phyloP scores from a whole-genome alignment of 2,797 vertebrate species.

The Gymnoscopelus microlampas region DNA sequence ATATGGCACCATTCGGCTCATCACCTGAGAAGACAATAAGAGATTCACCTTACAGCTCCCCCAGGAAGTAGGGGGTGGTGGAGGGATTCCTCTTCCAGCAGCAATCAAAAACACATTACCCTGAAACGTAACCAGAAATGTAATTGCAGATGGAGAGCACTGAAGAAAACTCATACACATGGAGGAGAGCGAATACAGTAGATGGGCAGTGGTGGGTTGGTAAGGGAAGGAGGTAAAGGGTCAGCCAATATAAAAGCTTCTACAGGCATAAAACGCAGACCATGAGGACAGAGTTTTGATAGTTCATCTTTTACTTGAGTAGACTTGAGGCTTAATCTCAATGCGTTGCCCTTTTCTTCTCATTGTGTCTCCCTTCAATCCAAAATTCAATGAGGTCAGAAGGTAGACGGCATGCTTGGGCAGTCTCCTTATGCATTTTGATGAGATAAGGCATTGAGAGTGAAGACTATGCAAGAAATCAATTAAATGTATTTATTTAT shows the following conservation, averaged over 20 bases:
- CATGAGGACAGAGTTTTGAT: too few relatives aligned
- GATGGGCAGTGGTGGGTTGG: not conserved
- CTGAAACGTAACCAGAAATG: not conserved
- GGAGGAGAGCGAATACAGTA: not conserved
- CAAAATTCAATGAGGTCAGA: too few relatives aligned
- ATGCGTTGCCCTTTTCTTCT: too few relatives aligned
- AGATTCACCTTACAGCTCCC: conserved; percentile 3
- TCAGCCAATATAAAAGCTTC: not conserved
- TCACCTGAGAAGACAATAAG: conserved; percentile 76
- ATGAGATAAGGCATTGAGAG: not conserved
- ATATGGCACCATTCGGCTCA: conserved; percentile 87
- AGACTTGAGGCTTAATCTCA: too few relatives aligned
- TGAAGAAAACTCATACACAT: not conserved
- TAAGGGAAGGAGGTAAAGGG: not conserved
- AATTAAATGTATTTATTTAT: not conserved
- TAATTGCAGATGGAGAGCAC: not conserved
- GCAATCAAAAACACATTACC: not conserved
- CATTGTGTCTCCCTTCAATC: too few relatives aligned
- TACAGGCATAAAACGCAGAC: too few relatives aligned
- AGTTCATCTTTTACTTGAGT: too few relatives aligned
- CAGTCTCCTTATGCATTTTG: too few relatives aligned
- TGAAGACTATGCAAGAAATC: not conserved
- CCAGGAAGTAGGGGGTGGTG: not conserved
- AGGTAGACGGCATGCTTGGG: too few relatives aligned
- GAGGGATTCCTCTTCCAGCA: conserved; percentile 4